These are phyloP conservation scores for Ophion ellenae DNA, from an alignment of 2,888 invertebrate genomes.

Conservation along the genomic window DNA sequence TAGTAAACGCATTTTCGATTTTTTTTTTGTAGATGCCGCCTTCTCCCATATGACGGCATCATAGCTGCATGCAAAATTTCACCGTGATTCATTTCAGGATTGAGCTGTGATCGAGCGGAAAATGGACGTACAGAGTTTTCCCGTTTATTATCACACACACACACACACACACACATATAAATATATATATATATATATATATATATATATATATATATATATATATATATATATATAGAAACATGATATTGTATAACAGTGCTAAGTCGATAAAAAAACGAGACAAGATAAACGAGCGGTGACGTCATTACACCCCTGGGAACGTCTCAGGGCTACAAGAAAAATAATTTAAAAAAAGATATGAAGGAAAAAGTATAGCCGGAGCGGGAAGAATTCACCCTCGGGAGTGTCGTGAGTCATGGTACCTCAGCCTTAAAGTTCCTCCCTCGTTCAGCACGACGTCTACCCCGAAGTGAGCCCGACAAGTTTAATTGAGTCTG, in stretches of 20 bases:
- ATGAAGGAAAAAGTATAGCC: slow-evolving; percentile 21
- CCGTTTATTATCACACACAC: not conserved
- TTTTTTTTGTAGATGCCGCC: too few species aligned
- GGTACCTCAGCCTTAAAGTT: slow-evolving; percentile 25
- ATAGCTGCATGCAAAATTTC: not conserved
- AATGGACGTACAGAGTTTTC: not conserved
- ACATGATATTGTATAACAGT: not conserved
- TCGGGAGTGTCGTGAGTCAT: slow-evolving; percentile 51
- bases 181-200: too few species aligned
- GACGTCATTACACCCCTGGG: slow-evolving; percentile 37
- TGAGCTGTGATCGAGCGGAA: not conserved
- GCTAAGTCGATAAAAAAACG: slow-evolving; percentile 38
- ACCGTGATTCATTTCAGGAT: too few species aligned
- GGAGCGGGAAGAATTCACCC: slow-evolving; percentile 52
- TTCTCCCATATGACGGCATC: too few species aligned
- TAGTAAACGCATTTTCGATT: too few species aligned
- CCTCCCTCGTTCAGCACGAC: slow-evolving; percentile 33
- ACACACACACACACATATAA: too few species aligned
- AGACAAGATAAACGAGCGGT: slow-evolving; percentile 50
- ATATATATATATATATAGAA: too few species aligned
- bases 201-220: too few species aligned
- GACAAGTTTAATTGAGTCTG: slow-evolving; percentile 73
- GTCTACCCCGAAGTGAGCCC: slow-evolving; percentile 58
- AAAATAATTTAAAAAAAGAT: slow-evolving; percentile 25
- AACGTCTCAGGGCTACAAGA: slow-evolving; percentile 35